Conservation (phyloP, 2,113 vertebrate species). For the Nicator chloris region DNA sequence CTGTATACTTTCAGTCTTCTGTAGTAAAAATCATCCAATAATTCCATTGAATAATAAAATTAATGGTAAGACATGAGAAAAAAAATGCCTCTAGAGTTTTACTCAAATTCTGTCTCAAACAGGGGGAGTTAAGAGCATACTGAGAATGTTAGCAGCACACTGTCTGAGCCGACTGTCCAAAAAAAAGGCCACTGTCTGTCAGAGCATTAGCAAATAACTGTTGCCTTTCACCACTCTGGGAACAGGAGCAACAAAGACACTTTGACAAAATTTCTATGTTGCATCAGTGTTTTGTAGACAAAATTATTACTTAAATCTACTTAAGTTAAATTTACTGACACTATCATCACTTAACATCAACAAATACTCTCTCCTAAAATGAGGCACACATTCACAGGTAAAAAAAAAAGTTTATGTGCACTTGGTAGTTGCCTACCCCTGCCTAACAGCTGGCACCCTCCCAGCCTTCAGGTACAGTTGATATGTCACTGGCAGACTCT, state of each 20-base stretch:
- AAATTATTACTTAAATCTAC: background rate
- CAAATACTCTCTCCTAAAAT: background rate
- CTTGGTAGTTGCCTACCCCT: background rate
- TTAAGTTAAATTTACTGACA: background rate
- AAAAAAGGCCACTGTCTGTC: background rate
- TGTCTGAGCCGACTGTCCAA: background rate
- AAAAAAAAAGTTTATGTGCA: background rate
- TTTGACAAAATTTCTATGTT: background rate
- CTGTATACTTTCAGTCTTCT: background rate
- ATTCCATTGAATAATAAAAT: background rate
- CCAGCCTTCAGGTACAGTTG: background rate
- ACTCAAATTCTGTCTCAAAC: background rate
- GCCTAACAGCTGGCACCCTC: background rate
- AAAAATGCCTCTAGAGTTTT: background rate
- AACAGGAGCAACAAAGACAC: background rate
- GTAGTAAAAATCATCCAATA: background rate
- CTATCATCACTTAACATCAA: background rate
- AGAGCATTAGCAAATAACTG: background rate
- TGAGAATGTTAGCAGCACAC: background rate
- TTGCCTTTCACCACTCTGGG: background rate
- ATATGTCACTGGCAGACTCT: background rate
- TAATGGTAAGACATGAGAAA: background rate
- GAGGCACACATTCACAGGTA: background rate
- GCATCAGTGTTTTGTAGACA: background rate
- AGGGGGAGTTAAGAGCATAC: background rate